Percentiles rank a stretch among this genome's conserved stretches.
These are phyloP conservation scores for Gallinago jamesoni DNA, from an alignment of 2,113 vertebrate species.

Conservation along the genomic window DNA sequence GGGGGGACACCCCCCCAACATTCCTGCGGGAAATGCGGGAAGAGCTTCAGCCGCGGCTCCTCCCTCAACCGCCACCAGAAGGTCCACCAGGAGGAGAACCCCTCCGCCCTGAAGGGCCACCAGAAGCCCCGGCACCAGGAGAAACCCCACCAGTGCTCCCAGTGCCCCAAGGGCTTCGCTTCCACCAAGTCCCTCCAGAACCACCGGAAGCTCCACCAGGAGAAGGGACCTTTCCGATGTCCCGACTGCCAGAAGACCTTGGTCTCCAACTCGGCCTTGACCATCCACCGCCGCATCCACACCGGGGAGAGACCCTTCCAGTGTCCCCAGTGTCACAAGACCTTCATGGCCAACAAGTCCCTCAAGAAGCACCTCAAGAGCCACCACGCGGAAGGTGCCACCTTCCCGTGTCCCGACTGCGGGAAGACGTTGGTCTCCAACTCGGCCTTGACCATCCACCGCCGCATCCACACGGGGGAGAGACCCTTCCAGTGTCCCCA, in stretches of 20 bases:
- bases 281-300: neutral
- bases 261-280: conserved; percentile 22
- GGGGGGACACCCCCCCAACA: neutral
- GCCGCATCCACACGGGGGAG: neutral
- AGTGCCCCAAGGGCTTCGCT: neutral
- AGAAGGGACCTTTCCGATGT: conserved; percentile 40
- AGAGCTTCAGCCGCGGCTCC: neutral
- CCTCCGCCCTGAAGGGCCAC: neutral
- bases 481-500: neutral
- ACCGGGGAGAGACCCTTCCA: neutral
- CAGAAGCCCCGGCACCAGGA: neutral
- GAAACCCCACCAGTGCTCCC: neutral
- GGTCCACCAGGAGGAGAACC: neutral
- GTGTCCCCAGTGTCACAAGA: neutral
- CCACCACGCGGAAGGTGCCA: neutral
- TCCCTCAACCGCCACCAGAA: neutral
- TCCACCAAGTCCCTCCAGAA: neutral
- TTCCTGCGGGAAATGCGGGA: conserved; percentile 1
- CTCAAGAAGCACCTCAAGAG: neutral
- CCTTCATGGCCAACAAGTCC: neutral
- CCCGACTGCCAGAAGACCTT: conserved; percentile 58
- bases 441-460: neutral
- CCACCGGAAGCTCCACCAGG: neutral
- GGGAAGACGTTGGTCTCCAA: neutral
- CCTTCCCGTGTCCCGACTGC: neutral